Base-by-base conservation (phyloP, 2,113 vertebrate species). In the Axis porcinus region DNA sequence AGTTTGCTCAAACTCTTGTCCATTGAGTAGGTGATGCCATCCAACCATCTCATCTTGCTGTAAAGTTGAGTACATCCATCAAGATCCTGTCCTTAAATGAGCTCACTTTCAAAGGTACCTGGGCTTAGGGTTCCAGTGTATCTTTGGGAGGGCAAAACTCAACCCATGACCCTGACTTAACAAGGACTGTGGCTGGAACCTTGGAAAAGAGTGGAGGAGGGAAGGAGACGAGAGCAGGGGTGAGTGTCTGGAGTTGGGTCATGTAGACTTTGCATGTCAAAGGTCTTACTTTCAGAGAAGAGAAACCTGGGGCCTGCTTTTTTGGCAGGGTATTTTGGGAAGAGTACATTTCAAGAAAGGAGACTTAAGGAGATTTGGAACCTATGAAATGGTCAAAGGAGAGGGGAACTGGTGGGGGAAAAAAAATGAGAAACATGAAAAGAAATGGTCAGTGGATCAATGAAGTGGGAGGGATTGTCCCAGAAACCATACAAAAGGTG, bases 221-320 rank as follows among this genome's bases (percentile, higher is more conserved):
- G 13, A 6, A 47, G 55, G 21, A 55, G 62, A 8, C 25, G 23
- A 86, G 47, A 55, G 30, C 25, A 55, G 55, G 74, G 10, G 17
- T 57, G 16, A 33, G 50, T 30, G 14, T 55, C 55, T 57, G 4
- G 30, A 57, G 33, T 10, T 45, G 33, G 55, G 19, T 55, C 11
- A 5, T 4, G 4, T 5, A 57, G 15, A 15, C 9, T n/a, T 3
- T 2, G 25, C 1, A 3, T 67, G 47, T 54, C 23, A 62, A 36
- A 33, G 76, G 21, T 11, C 60, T 36, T 54, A 28, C 52, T 50
- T 47, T 55, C 79, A 12, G 57, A 21, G 25, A 36, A 62, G 79
- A 25, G 43, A 84, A 83, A 13, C 28, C 79, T 4, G 12, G n/a
- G 36, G 25, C 19, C 17, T 62, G 25, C 40, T 57, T 15, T n/a